These are phyloP conservation scores for Didymodactylos carnosus DNA, from an alignment of 2,888 invertebrate genomes.

Conservation along the genomic window DNA sequence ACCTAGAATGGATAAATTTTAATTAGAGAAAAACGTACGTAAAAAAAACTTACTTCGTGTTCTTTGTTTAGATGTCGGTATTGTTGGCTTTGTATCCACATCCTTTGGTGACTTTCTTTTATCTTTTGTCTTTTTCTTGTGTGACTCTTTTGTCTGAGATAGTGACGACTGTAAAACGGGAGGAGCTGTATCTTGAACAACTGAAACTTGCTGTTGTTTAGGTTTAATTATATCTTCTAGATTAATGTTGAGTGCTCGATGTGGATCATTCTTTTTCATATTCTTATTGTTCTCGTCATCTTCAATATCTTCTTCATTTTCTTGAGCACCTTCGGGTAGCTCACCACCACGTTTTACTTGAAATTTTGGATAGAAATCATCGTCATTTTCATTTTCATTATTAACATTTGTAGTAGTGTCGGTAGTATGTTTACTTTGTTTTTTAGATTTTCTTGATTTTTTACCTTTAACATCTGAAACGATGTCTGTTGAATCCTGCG, in stretches of 20 bases:
- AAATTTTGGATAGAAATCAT: constrained; percentile 27
- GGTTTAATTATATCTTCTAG: constrained; percentile 48
- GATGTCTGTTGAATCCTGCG: too few species aligned
- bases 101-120: too few species aligned
- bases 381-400: constrained; percentile 22
- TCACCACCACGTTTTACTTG: constrained; percentile 41
- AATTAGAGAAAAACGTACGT: too few species aligned
- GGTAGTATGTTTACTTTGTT: not conserved
- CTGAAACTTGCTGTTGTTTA: not conserved
- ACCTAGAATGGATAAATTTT: too few species aligned
- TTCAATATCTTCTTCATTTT: constrained; percentile 42
- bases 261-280: constrained; percentile 60
- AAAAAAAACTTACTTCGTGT: too few species aligned
- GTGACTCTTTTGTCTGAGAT: not conserved
- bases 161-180: not conserved
- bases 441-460: constrained; percentile 3
- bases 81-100: not conserved
- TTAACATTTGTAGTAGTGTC: not conserved
- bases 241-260: constrained; percentile 79
- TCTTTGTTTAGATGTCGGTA: too few species aligned
- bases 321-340: constrained; percentile 42
- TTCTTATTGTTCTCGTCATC: constrained; percentile 34
- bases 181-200: not conserved
- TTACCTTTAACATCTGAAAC: too few species aligned
- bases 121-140: not conserved